Evolutionary conservation across 2,113 vertebrate genomes (phyloP).

Genomic region (Tenebrosternarchus preto): DNA sequence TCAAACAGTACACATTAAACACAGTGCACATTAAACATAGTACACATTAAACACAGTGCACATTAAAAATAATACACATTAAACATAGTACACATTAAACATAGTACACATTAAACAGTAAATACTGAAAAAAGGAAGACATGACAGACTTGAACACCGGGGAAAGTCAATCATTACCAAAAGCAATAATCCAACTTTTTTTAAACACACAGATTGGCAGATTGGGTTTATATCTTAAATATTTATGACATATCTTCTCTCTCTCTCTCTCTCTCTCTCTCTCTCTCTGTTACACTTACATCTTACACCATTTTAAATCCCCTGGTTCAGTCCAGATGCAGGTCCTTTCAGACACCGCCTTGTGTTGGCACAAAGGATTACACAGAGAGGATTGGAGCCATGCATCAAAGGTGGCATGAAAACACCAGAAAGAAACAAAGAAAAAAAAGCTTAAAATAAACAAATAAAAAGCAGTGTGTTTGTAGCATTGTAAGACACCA

Average conservation of each 20-base stretch:
- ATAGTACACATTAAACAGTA: neutral
- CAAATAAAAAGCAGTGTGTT: constrained; percentile 64
- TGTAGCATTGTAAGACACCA: constrained; percentile 62
- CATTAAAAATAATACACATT: neutral
- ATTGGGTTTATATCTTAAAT: constrained; percentile 74
- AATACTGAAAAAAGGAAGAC: neutral
- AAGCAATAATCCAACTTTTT: constrained; percentile 8
- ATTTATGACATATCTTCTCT: constrained; percentile 63
- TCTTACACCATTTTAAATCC: constrained; percentile 70
- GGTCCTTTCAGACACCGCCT: constrained; percentile 66
- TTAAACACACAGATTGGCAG: constrained; percentile 61
- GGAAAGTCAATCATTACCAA: neutral
- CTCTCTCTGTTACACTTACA: constrained; percentile 57
- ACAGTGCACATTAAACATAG: too few relatives aligned
- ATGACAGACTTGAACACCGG: neutral
- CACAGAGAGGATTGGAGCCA: constrained; percentile 60
- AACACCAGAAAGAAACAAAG: constrained; percentile 58
- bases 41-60: too few relatives aligned
- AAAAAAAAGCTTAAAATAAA: constrained; percentile 60
- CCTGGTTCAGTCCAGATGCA: constrained; percentile 74
- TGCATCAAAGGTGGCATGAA: constrained; percentile 69
- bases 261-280: constrained; percentile 25
- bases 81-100: neutral
- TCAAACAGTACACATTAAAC: too few relatives aligned
- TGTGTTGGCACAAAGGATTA: constrained; percentile 78